Evolutionary conservation across 2,888 invertebrate genomes (phyloP).

Genomic region (Thymelicus lineola): DNA sequence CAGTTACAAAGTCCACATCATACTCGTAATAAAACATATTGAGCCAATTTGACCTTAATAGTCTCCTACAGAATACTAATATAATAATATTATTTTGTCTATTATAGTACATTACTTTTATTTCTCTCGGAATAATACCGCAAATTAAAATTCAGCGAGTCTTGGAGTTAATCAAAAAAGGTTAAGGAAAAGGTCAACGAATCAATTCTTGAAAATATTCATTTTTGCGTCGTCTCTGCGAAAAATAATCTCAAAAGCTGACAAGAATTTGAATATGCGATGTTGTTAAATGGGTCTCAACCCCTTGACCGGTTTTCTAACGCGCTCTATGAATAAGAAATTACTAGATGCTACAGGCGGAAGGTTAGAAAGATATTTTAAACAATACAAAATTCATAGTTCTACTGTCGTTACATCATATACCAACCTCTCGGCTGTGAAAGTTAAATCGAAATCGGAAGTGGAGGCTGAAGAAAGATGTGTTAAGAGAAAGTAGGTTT

Average conservation of each 20-base stretch:
- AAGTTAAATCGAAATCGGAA: too few relatives aligned
- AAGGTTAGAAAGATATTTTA: conserved; percentile 1
- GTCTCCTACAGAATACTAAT: too few relatives aligned
- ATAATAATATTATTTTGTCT: too few relatives aligned
- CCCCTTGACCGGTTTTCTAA: conserved; percentile 38
- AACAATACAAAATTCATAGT: not conserved
- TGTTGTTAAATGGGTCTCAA: conserved; percentile 37
- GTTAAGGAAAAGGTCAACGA: not conserved
- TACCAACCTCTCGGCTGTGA: too few relatives aligned
- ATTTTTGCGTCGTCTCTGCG: conserved; percentile 18
- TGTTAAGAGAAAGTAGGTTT: too few relatives aligned
- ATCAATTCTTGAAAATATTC: conserved; percentile 6
- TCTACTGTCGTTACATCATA: not conserved
- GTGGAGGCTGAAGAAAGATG: too few relatives aligned
- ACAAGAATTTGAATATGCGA: conserved; percentile 46
- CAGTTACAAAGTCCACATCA: too few relatives aligned
- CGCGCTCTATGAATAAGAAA: conserved; percentile 30
- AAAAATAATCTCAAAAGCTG: conserved; percentile 35
- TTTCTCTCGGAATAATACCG: not conserved
- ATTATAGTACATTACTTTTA: not conserved
- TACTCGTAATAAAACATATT: too few relatives aligned
- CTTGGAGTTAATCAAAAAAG: not conserved
- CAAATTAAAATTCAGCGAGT: not conserved
- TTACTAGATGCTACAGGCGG: conserved; percentile 9
- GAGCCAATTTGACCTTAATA: too few relatives aligned